Conservation (phyloP, 2,113 vertebrate genomes). For the Forbesichthys papilliferus region DNA sequence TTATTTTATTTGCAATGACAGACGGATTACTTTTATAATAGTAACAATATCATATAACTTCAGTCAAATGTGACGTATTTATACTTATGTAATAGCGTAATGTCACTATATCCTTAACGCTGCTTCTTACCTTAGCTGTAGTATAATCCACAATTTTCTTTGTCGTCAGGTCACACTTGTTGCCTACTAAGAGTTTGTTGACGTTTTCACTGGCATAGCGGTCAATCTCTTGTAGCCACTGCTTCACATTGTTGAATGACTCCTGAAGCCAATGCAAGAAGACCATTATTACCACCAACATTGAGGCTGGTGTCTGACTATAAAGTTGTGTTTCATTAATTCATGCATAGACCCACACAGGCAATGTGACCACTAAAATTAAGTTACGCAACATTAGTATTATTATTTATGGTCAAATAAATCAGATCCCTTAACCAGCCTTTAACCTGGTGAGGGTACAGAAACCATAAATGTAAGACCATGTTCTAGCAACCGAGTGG, state of each 20-base stretch:
- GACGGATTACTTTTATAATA: no score
- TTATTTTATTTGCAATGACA: no score
- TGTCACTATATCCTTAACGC: no score
- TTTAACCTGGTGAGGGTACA: not conserved
- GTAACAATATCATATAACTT: no score
- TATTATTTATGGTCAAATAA: no score
- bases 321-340: not conserved
- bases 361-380: no score
- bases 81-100: no score
- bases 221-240: slow-evolving; percentile 99
- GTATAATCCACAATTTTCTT: slow-evolving; percentile 98
- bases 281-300: not conserved
- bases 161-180: slow-evolving; percentile 96
- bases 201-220: slow-evolving; percentile 98
- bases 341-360: not conserved
- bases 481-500: no score
- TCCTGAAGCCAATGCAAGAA: slow-evolving; percentile 74
- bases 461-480: not conserved
- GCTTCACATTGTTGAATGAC: slow-evolving; percentile 97
- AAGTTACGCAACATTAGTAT: no score
- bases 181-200: slow-evolving; percentile 98
- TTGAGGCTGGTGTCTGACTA: not conserved
- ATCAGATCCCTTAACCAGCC: no score
- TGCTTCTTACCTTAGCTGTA: slow-evolving; percentile 85
- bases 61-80: no score